Evolutionary conservation across 2,888 invertebrate genomes (phyloP).

Genomic region (Microctonus aethiopoides): DNA sequence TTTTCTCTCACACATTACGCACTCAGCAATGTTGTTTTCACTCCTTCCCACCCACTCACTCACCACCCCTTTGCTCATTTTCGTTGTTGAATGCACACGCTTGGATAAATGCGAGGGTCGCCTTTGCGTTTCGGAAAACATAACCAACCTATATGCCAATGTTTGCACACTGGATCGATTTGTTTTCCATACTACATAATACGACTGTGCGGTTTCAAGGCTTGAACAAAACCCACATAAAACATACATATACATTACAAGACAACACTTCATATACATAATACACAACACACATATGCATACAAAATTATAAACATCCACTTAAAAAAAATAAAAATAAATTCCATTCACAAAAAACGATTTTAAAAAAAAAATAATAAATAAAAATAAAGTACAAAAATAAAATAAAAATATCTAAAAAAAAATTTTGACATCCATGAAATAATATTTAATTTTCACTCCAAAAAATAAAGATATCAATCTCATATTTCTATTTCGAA

Average conservation of each 20-base stretch:
- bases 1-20: neutral
- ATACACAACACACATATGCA: neutral
- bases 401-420: too few species aligned
- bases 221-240: neutral
- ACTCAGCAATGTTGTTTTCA: slow-evolving; percentile 12
- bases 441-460: too few species aligned
- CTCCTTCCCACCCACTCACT: neutral
- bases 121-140: slow-evolving; percentile 61
- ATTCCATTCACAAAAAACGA: too few species aligned
- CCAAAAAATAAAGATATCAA: too few species aligned
- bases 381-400: too few species aligned
- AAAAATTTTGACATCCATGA: too few species aligned
- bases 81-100: slow-evolving; percentile 24
- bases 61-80: neutral
- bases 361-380: too few species aligned
- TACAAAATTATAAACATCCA: too few species aligned
- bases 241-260: neutral
- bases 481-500: too few species aligned
- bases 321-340: too few species aligned
- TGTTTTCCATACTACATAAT: slow-evolving; percentile 40
- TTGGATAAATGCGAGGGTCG: slow-evolving; percentile 41
- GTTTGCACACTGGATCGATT: slow-evolving; percentile 55
- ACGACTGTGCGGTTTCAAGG: slow-evolving; percentile 33
- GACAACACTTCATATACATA: neutral
- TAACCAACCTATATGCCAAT: slow-evolving; percentile 39